These are phyloP conservation scores for Neogale vison DNA, from an alignment of 2,113 vertebrate species.

Conservation along the genomic window DNA sequence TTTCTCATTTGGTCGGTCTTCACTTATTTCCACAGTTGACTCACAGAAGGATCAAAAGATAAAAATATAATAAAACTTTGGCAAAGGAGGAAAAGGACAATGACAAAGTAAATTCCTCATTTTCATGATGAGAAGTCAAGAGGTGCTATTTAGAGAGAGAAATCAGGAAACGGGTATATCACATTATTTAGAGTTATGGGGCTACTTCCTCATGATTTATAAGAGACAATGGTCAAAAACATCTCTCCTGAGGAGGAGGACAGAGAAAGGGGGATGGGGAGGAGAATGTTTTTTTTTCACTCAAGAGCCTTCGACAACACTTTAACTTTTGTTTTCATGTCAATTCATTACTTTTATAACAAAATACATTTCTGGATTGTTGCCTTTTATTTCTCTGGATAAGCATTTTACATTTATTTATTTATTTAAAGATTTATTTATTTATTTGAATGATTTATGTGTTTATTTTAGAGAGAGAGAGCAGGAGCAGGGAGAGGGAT, in stretches of 20 bases:
- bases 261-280: not conserved
- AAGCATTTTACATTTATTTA: not conserved
- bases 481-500: not conserved
- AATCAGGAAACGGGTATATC: not conserved
- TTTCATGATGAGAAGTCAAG: constrained; percentile 20
- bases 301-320: not conserved
- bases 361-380: not conserved
- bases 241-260: not conserved
- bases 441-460: not conserved
- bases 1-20: not conserved
- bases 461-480: not conserved
- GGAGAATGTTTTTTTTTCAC: not conserved
- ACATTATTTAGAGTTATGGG: not conserved
- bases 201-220: not conserved
- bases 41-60: not conserved
- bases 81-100: not conserved
- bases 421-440: not conserved
- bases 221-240: not conserved
- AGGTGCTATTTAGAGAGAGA: not conserved
- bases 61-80: constrained; percentile 42
- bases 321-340: constrained; percentile 1
- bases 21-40: constrained; percentile 17
- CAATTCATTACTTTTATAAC: not conserved
- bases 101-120: not conserved
- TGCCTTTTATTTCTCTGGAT: not conserved